Evolutionary conservation across 2,797 vertebrate species (phyloP).

Genomic region (Hippocampus kuda): DNA sequence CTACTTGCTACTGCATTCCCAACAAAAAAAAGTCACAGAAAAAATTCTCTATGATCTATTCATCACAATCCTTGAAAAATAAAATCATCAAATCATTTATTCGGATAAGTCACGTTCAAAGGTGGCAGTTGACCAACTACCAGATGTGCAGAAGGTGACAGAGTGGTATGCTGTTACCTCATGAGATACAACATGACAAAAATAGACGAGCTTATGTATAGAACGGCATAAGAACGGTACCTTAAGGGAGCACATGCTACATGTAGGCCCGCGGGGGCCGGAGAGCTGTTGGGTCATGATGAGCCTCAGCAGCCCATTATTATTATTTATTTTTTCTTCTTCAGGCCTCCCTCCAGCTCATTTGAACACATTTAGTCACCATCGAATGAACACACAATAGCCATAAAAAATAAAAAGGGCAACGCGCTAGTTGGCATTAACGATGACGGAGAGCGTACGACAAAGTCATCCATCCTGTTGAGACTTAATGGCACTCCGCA

Average conservation of each 20-base stretch:
- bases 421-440: neutral
- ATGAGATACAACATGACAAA: conserved; percentile 48
- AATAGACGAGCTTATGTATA: conserved; percentile 38
- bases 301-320: neutral
- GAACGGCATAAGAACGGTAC: conserved; percentile 37
- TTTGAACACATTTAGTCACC: neutral
- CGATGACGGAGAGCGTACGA: neutral
- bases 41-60: no score
- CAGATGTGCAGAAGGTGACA: conserved; percentile 12
- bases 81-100: no score
- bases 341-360: neutral
- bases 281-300: neutral
- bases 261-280: conserved; percentile 6
- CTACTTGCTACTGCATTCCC: neutral
- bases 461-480: neutral
- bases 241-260: conserved; percentile 21
- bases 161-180: conserved; percentile 33
- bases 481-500: conserved; percentile 1
- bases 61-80: no score
- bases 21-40: neutral
- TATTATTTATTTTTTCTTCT: neutral
- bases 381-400: neutral
- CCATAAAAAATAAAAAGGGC: neutral
- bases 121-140: neutral
- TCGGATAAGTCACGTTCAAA: neutral